phyloP scores from a whole-genome alignment of 2,113 vertebrate genomes.

The Ailuropoda melanoleuca region DNA sequence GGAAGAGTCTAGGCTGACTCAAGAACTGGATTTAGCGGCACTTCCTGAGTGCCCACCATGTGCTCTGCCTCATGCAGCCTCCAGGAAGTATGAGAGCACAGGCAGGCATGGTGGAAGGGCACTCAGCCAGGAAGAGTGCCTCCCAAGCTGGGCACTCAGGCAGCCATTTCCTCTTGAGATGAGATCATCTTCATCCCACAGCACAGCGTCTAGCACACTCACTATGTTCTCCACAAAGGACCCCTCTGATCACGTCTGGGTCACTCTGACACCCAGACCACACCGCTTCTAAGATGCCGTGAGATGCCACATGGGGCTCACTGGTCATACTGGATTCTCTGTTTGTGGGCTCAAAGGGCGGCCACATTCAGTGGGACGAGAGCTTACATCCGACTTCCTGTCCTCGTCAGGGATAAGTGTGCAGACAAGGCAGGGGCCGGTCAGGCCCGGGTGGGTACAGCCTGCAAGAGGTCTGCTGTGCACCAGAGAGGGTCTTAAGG shows the following conservation, averaged over 20 bases:
- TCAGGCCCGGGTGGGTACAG: not conserved
- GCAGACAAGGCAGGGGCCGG: not conserved
- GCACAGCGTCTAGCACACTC: not conserved
- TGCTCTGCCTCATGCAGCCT: not conserved
- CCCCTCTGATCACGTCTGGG: not conserved
- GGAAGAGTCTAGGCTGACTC: not conserved
- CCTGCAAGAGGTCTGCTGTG: not conserved
- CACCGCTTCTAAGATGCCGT: not conserved
- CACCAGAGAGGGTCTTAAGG: not conserved
- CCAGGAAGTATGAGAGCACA: not conserved
- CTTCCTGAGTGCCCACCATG: not conserved
- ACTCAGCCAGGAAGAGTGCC: not conserved
- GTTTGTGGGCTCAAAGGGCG: not conserved
- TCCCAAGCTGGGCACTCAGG: too few relatives aligned
- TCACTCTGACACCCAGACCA: not conserved
- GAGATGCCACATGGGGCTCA: not conserved
- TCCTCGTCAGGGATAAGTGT: too few relatives aligned
- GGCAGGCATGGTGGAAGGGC: not conserved
- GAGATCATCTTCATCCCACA: not conserved
- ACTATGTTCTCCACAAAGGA: not conserved
- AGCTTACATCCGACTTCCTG: not conserved
- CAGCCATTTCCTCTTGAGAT: not conserved
- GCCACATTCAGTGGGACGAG: not conserved
- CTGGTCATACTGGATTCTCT: not conserved
- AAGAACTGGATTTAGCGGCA: not conserved